Base-by-base conservation (phyloP, 1,140 invertebrate species). In the Trachymyrmex septentrionalis region DNA sequence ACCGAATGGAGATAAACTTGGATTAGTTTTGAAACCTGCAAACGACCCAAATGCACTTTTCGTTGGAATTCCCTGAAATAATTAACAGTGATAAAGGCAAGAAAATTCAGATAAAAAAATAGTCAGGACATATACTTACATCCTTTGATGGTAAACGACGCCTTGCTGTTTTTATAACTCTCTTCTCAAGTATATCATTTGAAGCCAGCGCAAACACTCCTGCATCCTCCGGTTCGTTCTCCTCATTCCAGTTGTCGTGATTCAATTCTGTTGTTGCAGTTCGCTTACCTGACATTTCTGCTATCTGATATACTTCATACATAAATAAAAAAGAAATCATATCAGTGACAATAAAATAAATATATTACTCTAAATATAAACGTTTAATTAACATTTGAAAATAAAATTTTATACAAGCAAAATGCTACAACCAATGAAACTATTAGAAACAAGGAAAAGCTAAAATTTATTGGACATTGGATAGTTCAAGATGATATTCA, bases 241-340 rank as follows among this genome's bases (percentile, higher is more conserved):
- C 98, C 38, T 97, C 94, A 93, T 99, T 97, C 98, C 98, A 99
- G 94, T 99, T 99, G n/a, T 98, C 97, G 92, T 98, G 97, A 93
- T 97, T 99, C 81, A 99, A 95, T 81, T 99, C 97, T 53, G 95
- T 96, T 16, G 96, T 96, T 59, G 98, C 98, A 88, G 94, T 94
- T 87, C 98, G 96, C 95, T 99, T 99, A 53, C 92, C 93, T 88
- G 97, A 96, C 98, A 98, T 98, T 59, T 72, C 85, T 88, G 44
- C 16, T 34, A 55, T 24, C 71, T 44, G 21, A 7, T n/a, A 7
- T 7, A 19, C n/a, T 75, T 61, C 21, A 14, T 21, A 9, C 55
- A 50, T 10, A 38, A 81, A 9, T 14, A 53, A 81, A 72, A 6
- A 27, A 48, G 16, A 38, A 6, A 44, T n/a, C 34, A 19, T n/a